Base-by-base conservation (phyloP, 2,113 vertebrate species). In the Sinocyclocheilus maitianheensis region DNA sequence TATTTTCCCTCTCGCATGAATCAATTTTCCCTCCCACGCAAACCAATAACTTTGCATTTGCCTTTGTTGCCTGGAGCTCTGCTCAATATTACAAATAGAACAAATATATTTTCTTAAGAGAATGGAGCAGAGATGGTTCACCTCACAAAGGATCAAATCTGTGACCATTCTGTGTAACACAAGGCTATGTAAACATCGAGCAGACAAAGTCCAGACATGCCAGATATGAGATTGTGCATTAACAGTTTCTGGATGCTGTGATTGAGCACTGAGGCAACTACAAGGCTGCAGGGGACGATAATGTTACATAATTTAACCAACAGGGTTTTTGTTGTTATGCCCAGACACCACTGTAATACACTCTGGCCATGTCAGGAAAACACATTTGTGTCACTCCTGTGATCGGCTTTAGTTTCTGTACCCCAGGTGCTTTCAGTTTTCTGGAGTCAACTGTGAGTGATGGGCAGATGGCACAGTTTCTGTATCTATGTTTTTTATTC, bases 131-230 rank as follows among this genome's bases (percentile, higher is more conserved):
- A 77, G n/a, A 72, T 43, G 77, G 37, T 60, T 43, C 18, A 48
- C n/a, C 63, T 78, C 63, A 43, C 51, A 77, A 85, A 62, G 20
- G 8, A 77, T 48, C 46, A 26, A 34, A 65, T 65, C 74, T 51
- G 30, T 58, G 26, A 51, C 62, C 6, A 12, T 55, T 69, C 40
- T 34, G 6, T 69, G 34, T n/a, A 77, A 58, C 71, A 83, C 46
- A 82, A 83, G 48, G 20, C 37, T 37, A 12, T 74, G 63, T 74
- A 87, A 87, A 83, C 46, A 84, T 16, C 6, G 5, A 55, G 18
- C 51, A 87, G 24, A 77, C 46, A 83, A 83, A 87, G 74, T 79
- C 83, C 51, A 72, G 51, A 81, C 62, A 67, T 48, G 34, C 43
- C 76, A 85, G 74, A 85, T 43, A 72, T 76, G 43, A 82, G 62